phyloP scores from a whole-genome alignment of 2,113 vertebrate species.

The Ptilonorhynchus violaceus region DNA sequence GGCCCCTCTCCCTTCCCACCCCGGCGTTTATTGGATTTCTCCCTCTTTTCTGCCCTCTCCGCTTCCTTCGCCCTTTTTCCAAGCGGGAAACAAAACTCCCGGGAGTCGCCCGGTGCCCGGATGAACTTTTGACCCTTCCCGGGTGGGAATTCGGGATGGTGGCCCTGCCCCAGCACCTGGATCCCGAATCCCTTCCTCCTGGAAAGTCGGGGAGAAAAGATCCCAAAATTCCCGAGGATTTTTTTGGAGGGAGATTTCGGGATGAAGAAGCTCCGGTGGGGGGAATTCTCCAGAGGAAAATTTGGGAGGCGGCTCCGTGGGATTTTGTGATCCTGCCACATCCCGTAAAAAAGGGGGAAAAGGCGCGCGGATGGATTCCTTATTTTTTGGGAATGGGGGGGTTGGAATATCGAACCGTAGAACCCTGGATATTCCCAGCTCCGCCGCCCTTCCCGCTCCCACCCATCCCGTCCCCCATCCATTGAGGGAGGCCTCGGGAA shows the following conservation, averaged over 20 bases:
- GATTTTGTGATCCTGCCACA: background rate
- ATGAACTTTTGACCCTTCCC: conserved; percentile 42
- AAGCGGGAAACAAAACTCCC: background rate
- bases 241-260: background rate
- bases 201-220: rapidly evolving
- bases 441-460: background rate
- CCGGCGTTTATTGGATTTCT: conserved; percentile 48
- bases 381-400: background rate
- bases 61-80: conserved; percentile 21
- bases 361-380: too few relatives aligned
- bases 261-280: too few relatives aligned
- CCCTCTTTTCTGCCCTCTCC: background rate
- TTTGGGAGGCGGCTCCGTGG: rapidly evolving
- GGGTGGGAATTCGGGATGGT: background rate
- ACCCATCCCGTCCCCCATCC: background rate
- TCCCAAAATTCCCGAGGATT: background rate
- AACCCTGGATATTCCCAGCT: background rate
- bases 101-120: background rate
- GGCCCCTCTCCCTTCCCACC: conserved; percentile 36
- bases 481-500: conserved; percentile 36
- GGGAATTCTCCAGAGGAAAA: background rate
- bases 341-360: background rate
- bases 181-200: background rate
- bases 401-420: background rate
- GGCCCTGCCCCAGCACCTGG: background rate